A percentile compares a stretch with the other conserved stretches of the same genome.
phyloP scores from a whole-genome alignment of 2,888 invertebrate genomes.

The Dichetophora obliterata region DNA sequence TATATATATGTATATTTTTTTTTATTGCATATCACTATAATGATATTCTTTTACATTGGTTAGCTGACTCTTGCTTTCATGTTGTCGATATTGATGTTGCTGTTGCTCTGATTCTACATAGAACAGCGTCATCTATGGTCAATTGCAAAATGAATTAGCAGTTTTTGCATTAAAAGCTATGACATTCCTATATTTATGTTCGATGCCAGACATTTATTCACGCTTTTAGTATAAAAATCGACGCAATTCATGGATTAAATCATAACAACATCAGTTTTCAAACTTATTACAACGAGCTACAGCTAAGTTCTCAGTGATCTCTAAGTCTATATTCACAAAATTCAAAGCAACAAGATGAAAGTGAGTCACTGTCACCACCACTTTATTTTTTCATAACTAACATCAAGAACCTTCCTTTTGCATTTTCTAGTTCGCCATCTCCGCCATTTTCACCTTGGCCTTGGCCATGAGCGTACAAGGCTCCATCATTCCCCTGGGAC shows the following conservation, averaged over 20 bases:
- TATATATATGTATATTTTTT: background rate
- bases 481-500: conserved; percentile 59
- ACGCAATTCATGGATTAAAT: conserved; percentile 49
- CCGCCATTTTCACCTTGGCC: conserved; percentile 62
- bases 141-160: background rate
- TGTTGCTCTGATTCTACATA: background rate
- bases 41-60: background rate
- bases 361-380: conserved; percentile 52
- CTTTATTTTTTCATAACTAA: too few species aligned
- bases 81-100: background rate
- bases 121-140: background rate
- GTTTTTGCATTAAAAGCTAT: background rate
- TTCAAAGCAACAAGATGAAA: conserved; percentile 56
- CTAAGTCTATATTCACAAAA: conserved; percentile 26
- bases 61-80: background rate
- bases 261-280: conserved; percentile 63
- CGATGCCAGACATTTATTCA: background rate
- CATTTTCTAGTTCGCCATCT: conserved; percentile 56
- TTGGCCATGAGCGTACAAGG: conserved; percentile 65
- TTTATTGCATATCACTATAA: conserved; percentile 30
- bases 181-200: background rate
- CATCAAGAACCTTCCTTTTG: background rate
- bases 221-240: conserved; percentile 52
- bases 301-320: conserved; percentile 41
- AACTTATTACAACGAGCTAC: conserved; percentile 38